phyloP scores from a whole-genome alignment of 2,888 invertebrate species.

The Phaedon cochleariae region DNA sequence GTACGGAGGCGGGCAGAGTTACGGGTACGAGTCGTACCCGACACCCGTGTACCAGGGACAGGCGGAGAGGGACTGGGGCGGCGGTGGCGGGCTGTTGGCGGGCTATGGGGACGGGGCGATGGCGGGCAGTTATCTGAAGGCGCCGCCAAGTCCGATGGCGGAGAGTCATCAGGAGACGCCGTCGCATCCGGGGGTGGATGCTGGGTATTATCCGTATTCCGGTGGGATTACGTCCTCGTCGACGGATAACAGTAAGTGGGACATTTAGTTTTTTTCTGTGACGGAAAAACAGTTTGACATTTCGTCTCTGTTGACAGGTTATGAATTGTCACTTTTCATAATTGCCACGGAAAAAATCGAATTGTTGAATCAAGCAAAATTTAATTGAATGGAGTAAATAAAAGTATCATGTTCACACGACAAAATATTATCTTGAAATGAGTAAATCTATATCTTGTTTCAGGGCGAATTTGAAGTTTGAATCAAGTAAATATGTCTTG shows the following conservation, averaged over 20 bases:
- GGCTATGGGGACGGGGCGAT: slow-evolving; percentile 54
- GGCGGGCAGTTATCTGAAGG: slow-evolving; percentile 56
- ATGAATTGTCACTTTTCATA: too few species aligned
- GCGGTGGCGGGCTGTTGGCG: slow-evolving; percentile 50
- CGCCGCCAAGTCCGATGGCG: slow-evolving; percentile 60
- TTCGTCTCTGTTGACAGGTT: too few species aligned
- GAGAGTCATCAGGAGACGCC: slow-evolving; percentile 55
- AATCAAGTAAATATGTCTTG: too few species aligned
- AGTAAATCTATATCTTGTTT: too few species aligned
- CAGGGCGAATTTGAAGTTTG: too few species aligned
- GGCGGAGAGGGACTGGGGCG: slow-evolving; percentile 49
- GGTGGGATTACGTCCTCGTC: slow-evolving; percentile 53
- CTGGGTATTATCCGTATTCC: slow-evolving; percentile 60
- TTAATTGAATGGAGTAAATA: too few species aligned
- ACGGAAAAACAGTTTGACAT: too few species aligned
- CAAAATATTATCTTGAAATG: too few species aligned
- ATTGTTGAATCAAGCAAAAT: too few species aligned
- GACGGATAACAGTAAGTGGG: slow-evolving; percentile 59
- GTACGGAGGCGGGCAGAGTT: slow-evolving; percentile 53
- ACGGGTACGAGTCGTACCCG: slow-evolving; percentile 58
- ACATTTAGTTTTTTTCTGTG: not conserved
- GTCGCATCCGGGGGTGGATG: slow-evolving; percentile 52
- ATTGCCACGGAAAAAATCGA: too few species aligned
- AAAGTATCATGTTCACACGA: too few species aligned
- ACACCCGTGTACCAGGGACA: slow-evolving; percentile 56